Conservation (phyloP, 2,797 vertebrate genomes). For the Hoplostethus atlanticus region DNA sequence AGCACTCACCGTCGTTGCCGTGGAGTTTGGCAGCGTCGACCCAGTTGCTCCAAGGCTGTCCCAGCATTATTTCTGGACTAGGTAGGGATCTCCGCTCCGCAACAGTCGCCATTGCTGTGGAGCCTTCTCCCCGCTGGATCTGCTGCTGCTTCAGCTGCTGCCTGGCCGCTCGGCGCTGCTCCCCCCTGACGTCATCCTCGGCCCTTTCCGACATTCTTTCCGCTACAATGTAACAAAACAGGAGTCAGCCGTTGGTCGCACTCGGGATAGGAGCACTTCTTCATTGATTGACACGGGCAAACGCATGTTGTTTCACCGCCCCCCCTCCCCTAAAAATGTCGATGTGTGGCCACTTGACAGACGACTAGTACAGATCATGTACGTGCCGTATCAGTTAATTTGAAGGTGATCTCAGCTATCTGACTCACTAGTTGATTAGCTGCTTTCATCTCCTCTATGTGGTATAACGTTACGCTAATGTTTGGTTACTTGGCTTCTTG, state of each 20-base stretch:
- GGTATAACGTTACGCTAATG: too few species aligned
- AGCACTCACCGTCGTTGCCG: slow-evolving; percentile 94
- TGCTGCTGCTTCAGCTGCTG: slow-evolving; percentile 89
- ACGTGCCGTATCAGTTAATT: slow-evolving; percentile 2
- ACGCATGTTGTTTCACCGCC: slow-evolving; percentile 22
- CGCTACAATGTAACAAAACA: slow-evolving; percentile 95
- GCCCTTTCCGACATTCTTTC: slow-evolving; percentile 99
- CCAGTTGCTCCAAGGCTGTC: slow-evolving; percentile 97
- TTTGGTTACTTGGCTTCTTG: too few species aligned
- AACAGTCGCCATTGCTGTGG: slow-evolving; percentile 95
- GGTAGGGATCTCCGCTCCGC: slow-evolving; percentile 95
- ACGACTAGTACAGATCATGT: slow-evolving; percentile 49
- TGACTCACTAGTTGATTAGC: too few species aligned
- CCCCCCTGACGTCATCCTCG: slow-evolving; percentile 98
- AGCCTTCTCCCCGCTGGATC: slow-evolving; percentile 89
- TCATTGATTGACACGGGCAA: slow-evolving; percentile 62
- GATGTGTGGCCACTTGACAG: slow-evolving; percentile 30
- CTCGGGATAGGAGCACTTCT: slow-evolving; percentile 78
- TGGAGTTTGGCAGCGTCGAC: slow-evolving; percentile 95
- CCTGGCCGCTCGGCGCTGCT: slow-evolving; percentile 95
- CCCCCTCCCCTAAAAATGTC: not conserved
- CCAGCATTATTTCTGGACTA: slow-evolving; percentile 96
- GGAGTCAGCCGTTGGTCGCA: slow-evolving; percentile 81
- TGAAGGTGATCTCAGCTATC: not conserved
- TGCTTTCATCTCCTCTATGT: too few species aligned